phyloP scores from a whole-genome alignment of 92 coral and sea anemone species.

The Zoanthus gigantus region DNA sequence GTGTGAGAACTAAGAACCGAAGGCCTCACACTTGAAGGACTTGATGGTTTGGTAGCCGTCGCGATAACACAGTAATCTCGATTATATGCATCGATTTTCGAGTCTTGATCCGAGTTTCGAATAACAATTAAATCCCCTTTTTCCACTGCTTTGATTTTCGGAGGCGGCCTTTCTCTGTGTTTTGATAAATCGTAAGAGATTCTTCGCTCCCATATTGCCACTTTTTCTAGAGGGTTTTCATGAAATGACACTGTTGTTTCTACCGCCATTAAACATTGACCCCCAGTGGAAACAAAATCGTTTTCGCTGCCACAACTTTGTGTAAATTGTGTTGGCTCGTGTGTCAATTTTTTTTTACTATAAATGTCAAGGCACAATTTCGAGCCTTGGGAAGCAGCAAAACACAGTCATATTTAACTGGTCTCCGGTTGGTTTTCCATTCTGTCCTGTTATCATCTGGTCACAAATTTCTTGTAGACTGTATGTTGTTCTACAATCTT shows the following conservation, averaged over 20 bases:
- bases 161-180: constrained; percentile 76
- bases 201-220: constrained; percentile 87
- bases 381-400: constrained; percentile 1
- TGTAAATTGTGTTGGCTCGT: constrained; percentile 23
- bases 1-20: constrained; percentile 24
- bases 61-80: constrained; percentile 84
- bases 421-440: neutral
- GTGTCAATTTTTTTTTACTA: constrained; percentile 19
- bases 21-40: constrained; percentile 48
- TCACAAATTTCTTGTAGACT: constrained; percentile 40
- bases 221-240: constrained; percentile 85
- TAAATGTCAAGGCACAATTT: constrained; percentile 41
- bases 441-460: constrained; percentile 35
- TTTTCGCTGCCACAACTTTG: constrained; percentile 32
- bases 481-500: constrained; percentile 52
- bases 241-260: constrained; percentile 82
- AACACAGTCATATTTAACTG: constrained; percentile 30
- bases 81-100: constrained; percentile 53
- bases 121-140: constrained; percentile 75
- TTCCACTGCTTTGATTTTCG: constrained; percentile 41
- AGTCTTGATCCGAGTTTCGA: constrained; percentile 65
- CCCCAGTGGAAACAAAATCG: constrained; percentile 61
- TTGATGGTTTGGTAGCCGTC: constrained; percentile 82
- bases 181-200: constrained; percentile 67
- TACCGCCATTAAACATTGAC: constrained; percentile 92